Conservation (phyloP, 2,797 vertebrate species). For the Coccyzus lansbergi region DNA sequence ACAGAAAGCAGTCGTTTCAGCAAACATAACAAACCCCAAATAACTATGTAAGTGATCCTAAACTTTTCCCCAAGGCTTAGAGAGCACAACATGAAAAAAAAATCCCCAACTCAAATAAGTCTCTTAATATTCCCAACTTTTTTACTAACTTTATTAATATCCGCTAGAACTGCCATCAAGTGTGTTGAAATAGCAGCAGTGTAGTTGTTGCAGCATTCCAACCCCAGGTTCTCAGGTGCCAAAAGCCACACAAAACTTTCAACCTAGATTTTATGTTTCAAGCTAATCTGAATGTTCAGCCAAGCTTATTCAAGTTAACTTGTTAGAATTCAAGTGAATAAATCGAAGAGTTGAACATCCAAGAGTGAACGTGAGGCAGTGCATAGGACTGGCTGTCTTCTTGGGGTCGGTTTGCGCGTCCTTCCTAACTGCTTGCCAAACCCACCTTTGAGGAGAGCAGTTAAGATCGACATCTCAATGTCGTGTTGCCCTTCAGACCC, state of each 20-base stretch:
- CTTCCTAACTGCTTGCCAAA: background rate
- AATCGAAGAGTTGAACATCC: background rate
- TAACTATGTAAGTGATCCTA: background rate
- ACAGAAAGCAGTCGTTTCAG: background rate
- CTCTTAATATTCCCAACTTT: background rate
- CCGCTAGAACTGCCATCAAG: background rate
- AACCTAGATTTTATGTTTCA: background rate
- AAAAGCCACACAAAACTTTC: background rate
- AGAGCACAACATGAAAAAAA: background rate
- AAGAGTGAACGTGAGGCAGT: background rate
- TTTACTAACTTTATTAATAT: background rate
- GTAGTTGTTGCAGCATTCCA: background rate
- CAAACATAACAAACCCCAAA: background rate
- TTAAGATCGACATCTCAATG: constrained; percentile 97
- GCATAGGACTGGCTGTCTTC: background rate
- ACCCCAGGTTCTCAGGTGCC: background rate
- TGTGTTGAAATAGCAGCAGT: background rate
- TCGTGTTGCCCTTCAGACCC: constrained; percentile 95
- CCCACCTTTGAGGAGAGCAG: constrained; percentile 95
- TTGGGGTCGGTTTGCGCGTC: background rate
- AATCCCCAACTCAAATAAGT: background rate
- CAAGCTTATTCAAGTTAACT: background rate
- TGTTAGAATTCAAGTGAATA: background rate
- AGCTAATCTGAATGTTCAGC: background rate
- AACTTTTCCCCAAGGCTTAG: background rate